Conservation (phyloP, 2,797 vertebrate genomes). For the Pseudotriccus pelzelni region DNA sequence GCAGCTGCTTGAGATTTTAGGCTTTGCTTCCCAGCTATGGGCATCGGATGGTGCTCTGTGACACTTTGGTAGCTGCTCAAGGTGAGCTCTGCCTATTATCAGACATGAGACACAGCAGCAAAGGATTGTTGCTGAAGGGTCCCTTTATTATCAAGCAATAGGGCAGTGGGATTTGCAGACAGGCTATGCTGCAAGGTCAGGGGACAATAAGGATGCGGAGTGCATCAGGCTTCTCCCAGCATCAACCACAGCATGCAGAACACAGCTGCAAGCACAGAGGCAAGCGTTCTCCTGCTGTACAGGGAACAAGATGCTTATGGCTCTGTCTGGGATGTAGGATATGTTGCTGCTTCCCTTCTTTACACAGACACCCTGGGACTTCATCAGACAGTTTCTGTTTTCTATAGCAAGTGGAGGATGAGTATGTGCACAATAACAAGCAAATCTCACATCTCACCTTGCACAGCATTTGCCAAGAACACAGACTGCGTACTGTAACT, state of each 20-base stretch:
- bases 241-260: background rate
- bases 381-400: background rate
- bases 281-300: background rate
- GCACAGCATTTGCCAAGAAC: background rate
- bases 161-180: background rate
- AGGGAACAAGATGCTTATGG: background rate
- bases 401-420: background rate
- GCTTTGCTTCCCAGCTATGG: background rate
- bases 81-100: background rate
- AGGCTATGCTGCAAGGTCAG: background rate
- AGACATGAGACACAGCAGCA: background rate
- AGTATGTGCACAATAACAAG: background rate
- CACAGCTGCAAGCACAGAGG: background rate
- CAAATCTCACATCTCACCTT: background rate
- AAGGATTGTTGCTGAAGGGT: background rate
- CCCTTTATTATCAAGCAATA: background rate
- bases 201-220: background rate
- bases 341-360: background rate
- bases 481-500: background rate
- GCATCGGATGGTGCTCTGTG: background rate
- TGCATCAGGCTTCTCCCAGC: background rate
- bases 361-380: background rate
- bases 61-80: background rate
- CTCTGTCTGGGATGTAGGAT: background rate
- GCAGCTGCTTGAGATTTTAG: background rate